Percentiles rank a stretch among this genome's conserved stretches.
Evolutionary conservation across 1,140 invertebrate species (phyloP).

Genomic region (Protaetia brevitarsis): DNA sequence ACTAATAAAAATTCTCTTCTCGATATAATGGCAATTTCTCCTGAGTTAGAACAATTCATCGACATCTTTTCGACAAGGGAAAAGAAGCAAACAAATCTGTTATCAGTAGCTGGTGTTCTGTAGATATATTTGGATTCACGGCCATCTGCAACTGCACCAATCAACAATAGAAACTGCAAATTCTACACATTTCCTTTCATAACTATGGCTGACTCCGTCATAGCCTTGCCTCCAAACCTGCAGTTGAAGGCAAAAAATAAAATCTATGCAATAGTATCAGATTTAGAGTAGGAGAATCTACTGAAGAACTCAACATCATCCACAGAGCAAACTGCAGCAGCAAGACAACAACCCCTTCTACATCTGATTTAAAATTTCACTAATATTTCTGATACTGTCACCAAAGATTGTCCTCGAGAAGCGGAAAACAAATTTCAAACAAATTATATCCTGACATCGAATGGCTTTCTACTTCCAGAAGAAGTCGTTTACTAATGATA

Average conservation of each 20-base stretch:
- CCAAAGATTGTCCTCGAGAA: no score
- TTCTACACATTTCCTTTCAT: constrained; percentile 1
- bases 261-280: no score
- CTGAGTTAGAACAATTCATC: not conserved
- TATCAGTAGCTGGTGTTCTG: constrained; percentile 14
- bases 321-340: no score
- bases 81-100: constrained; percentile 18
- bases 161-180: constrained; percentile 5
- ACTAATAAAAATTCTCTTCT: no score
- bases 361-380: not conserved
- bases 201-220: constrained; percentile 7
- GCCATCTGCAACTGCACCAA: no score
- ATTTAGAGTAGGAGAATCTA: constrained; percentile 11
- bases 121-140: constrained; percentile 12
- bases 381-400: not conserved
- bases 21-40: no score
- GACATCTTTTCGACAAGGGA: constrained; percentile 5
- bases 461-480: no score
- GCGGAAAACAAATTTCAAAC: no score
- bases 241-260: no score
- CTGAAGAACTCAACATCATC: constrained; percentile 4
- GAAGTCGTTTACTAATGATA: not conserved
- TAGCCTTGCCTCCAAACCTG: no score
- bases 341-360: not conserved
- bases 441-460: no score